Conservation (phyloP, 2,888 invertebrate species). For the Lathronympha strigana region DNA sequence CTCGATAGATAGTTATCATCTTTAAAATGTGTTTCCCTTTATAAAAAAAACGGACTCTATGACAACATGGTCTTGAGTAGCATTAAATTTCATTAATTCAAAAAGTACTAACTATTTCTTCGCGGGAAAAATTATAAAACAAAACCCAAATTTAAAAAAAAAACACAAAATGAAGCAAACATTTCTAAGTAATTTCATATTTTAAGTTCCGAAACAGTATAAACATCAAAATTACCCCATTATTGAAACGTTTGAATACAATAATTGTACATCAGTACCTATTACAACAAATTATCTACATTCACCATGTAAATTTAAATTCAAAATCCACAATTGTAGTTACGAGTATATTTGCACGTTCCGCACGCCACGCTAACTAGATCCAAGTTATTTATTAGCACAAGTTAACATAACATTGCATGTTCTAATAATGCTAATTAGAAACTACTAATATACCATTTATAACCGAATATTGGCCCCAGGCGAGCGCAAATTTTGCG, state of each 20-base stretch:
- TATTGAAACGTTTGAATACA: conserved; percentile 12
- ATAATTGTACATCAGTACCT: conserved; percentile 3
- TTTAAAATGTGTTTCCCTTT: too few relatives aligned
- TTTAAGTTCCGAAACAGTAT: background rate
- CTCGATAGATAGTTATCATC: too few relatives aligned
- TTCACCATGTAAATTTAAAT: conserved; percentile 32
- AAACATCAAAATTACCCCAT: background rate
- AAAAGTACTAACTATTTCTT: too few relatives aligned
- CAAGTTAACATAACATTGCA: conserved; percentile 43
- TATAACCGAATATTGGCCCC: conserved; percentile 41
- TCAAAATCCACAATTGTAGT: conserved; percentile 36
- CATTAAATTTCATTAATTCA: too few relatives aligned
- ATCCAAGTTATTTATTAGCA: conserved; percentile 40
- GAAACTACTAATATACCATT: conserved; percentile 43
- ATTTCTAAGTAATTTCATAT: background rate
- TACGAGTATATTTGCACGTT: conserved; percentile 36
- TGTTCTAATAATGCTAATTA: conserved; percentile 46
- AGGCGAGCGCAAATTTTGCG: conserved; percentile 47
- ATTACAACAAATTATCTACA: conserved; percentile 14
- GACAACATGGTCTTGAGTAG: too few relatives aligned
- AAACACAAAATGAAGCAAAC: too few relatives aligned
- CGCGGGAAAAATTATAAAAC: too few relatives aligned
- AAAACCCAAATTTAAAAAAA: too few relatives aligned
- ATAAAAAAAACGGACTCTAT: too few relatives aligned
- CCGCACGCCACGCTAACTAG: conserved; percentile 32